Conservation (phyloP, 2,888 invertebrate species). For the Diadromus collaris region DNA sequence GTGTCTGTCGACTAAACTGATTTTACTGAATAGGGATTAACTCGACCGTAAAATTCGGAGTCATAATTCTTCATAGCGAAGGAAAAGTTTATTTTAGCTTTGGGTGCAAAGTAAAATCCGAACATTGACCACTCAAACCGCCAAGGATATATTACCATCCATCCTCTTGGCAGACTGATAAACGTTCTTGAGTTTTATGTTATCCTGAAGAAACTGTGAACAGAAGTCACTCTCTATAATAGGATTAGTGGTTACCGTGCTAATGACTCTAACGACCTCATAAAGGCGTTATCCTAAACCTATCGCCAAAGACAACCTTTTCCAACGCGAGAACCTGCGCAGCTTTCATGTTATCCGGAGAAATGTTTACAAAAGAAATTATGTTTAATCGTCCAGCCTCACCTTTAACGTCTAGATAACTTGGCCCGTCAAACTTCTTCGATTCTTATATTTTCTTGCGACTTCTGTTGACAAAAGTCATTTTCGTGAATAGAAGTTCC, state of each 20-base stretch:
- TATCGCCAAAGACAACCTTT: not conserved
- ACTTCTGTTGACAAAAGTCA: slow-evolving; percentile 69
- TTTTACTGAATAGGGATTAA: slow-evolving; percentile 61
- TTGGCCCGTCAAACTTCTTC: slow-evolving; percentile 50
- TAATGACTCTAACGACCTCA: not conserved
- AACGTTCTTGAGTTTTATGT: slow-evolving; percentile 3
- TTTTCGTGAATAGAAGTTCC: slow-evolving; percentile 7
- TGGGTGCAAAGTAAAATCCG: not conserved
- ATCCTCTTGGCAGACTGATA: not conserved
- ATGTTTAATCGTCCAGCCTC: slow-evolving; percentile 37
- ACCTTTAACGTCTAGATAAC: not conserved
- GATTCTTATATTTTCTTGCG: slow-evolving; percentile 63
- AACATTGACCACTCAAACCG: not conserved
- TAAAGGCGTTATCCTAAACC: not conserved
- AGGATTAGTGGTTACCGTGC: slow-evolving; percentile 5
- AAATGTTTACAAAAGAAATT: slow-evolving; percentile 62
- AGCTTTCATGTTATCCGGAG: slow-evolving; percentile 54
- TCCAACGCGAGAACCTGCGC: not conserved
- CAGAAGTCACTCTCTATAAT: not conserved
- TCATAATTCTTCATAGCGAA: slow-evolving; percentile 10
- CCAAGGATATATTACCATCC: not conserved
- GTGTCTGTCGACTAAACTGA: slow-evolving; percentile 52
- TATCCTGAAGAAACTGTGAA: slow-evolving; percentile 9
- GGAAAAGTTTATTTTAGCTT: not conserved
- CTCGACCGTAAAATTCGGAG: slow-evolving; percentile 55